Conservation (phyloP, 1,140 invertebrate species). For the Apis cerana region DNA sequence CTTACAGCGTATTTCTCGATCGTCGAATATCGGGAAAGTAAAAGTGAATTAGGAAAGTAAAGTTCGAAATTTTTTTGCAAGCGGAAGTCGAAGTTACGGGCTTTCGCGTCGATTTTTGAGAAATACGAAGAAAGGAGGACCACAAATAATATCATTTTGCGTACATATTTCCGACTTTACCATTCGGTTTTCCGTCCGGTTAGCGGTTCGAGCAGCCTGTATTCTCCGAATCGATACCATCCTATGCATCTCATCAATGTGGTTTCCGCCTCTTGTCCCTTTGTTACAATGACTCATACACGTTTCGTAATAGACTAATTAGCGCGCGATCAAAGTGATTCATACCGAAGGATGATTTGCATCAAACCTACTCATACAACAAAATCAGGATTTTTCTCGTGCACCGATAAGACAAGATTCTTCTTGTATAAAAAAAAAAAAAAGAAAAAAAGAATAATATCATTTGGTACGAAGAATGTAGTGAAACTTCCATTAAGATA, state of each 20-base stretch:
- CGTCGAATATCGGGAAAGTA: too few species aligned
- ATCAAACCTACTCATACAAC: constrained; percentile 9
- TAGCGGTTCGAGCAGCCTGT: constrained; percentile 41
- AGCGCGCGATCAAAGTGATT: background rate
- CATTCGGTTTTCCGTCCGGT: constrained; percentile 54
- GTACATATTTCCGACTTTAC: constrained; percentile 53
- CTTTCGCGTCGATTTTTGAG: background rate
- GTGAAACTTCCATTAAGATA: background rate
- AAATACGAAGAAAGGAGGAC: background rate
- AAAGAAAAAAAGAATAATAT: background rate
- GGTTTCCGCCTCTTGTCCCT: background rate
- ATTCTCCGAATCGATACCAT: constrained; percentile 54
- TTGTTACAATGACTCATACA: background rate
- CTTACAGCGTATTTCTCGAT: too few species aligned
- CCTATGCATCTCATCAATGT: constrained; percentile 49
- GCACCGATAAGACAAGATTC: background rate
- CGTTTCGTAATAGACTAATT: constrained; percentile 20
- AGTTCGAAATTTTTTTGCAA: too few species aligned
- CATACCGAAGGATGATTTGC: background rate
- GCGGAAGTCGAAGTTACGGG: too few species aligned
- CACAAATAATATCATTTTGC: constrained; percentile 26
- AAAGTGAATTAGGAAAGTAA: too few species aligned
- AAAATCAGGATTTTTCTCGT: background rate
- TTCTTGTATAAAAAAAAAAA: background rate
- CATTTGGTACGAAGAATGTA: background rate